Evolutionary conservation across 1,140 invertebrate genomes (phyloP).

Genomic region (Gonioctena quinquepunctata): DNA sequence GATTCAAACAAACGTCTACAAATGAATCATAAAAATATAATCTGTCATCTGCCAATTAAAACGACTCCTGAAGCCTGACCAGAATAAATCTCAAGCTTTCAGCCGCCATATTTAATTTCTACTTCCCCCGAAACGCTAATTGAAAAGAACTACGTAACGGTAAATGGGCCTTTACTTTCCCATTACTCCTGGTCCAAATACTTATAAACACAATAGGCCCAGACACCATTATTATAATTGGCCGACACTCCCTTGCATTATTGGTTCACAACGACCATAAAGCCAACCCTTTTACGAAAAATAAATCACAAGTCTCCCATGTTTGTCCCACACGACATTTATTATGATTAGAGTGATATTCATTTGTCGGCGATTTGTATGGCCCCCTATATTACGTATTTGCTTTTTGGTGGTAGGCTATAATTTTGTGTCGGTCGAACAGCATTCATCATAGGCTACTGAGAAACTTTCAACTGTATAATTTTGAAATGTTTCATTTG

Average conservation of each 20-base stretch:
- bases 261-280: background rate
- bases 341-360: constrained; percentile 1
- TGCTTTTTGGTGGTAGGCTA: background rate
- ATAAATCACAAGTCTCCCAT: background rate
- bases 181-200: constrained; percentile 9
- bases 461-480: background rate
- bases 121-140: constrained; percentile 1
- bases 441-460: constrained; percentile 3
- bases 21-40: background rate
- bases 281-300: constrained; percentile 5
- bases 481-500: background rate
- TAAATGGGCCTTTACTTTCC: constrained; percentile 12
- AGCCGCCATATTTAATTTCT: constrained; percentile 9
- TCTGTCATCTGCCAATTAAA: background rate
- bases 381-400: background rate
- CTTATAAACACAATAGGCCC: constrained; percentile 3
- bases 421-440: background rate
- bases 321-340: background rate
- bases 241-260: constrained; percentile 8
- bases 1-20: too few species aligned
- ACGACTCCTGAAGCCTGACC: background rate
- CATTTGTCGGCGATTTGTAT: background rate
- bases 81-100: background rate
- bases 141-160: constrained; percentile 13
- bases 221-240: constrained; percentile 16